Evolutionary conservation across 2,113 vertebrate species (phyloP).

Genomic region (Pomatostomus ruficeps): DNA sequence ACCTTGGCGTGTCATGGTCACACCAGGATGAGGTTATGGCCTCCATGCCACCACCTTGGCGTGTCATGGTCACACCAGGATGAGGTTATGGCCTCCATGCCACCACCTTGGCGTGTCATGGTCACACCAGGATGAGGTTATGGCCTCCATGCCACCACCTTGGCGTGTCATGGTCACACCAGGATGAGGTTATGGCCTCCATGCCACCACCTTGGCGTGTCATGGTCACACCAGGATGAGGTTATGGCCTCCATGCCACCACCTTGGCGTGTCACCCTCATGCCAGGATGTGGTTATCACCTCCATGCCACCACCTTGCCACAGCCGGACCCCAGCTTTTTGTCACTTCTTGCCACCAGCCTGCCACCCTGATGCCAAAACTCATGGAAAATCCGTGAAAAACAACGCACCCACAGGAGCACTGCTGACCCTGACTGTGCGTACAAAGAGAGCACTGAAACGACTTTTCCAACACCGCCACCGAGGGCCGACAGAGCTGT

Average conservation of each 20-base stretch:
- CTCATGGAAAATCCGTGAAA: constrained; percentile 66
- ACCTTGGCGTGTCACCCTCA: not conserved
- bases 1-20: too few relatives aligned
- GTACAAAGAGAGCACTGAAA: constrained; percentile 71
- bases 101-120: too few relatives aligned
- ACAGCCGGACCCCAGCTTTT: not conserved
- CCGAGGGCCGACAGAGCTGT: constrained; percentile 46
- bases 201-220: not conserved
- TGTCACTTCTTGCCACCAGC: not conserved
- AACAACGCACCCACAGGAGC: constrained; percentile 49
- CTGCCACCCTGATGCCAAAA: not conserved
- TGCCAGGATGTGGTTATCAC: not conserved
- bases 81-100: not conserved
- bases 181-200: not conserved
- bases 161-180: too few relatives aligned
- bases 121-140: too few relatives aligned
- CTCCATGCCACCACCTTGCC: not conserved
- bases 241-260: not conserved
- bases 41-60: not conserved
- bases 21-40: not conserved
- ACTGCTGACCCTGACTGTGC: constrained; percentile 63
- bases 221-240: too few relatives aligned
- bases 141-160: not conserved
- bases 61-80: too few relatives aligned
- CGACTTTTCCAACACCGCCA: constrained; percentile 48